These are phyloP conservation scores for Crotalus helleri DNA, from an alignment of 2,113 vertebrate species.

Conservation along the genomic window DNA sequence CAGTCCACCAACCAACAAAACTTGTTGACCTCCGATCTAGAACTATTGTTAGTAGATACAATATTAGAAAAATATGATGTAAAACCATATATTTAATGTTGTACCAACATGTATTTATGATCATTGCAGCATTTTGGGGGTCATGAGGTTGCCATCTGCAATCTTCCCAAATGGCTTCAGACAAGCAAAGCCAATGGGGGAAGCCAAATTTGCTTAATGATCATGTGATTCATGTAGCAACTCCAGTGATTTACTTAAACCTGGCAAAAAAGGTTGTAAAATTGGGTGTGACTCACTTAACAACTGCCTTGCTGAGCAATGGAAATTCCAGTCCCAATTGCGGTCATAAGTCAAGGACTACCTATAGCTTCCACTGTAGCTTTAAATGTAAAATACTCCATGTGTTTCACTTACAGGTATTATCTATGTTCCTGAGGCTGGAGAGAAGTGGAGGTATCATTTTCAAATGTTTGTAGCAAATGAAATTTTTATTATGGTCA, in stretches of 20 bases:
- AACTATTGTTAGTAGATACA: too few species aligned
- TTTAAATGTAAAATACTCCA: conserved; percentile 27
- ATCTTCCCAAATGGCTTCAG: background rate
- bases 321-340: background rate
- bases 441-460: background rate
- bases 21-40: too few species aligned
- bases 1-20: too few species aligned
- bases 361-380: background rate
- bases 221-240: background rate
- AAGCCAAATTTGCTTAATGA: background rate
- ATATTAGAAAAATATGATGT: too few species aligned
- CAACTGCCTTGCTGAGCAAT: background rate
- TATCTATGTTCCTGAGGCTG: conserved; percentile 4
- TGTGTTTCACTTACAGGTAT: background rate
- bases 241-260: background rate
- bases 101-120: background rate
- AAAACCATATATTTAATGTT: too few species aligned
- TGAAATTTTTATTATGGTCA: background rate
- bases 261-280: background rate
- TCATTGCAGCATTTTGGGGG: background rate
- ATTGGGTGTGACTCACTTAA: background rate
- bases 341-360: background rate
- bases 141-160: background rate
- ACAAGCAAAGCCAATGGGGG: background rate
- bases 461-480: background rate